These are phyloP conservation scores for Apodemia duryi DNA, from an alignment of 2,888 invertebrate genomes.

Conservation along the genomic window DNA sequence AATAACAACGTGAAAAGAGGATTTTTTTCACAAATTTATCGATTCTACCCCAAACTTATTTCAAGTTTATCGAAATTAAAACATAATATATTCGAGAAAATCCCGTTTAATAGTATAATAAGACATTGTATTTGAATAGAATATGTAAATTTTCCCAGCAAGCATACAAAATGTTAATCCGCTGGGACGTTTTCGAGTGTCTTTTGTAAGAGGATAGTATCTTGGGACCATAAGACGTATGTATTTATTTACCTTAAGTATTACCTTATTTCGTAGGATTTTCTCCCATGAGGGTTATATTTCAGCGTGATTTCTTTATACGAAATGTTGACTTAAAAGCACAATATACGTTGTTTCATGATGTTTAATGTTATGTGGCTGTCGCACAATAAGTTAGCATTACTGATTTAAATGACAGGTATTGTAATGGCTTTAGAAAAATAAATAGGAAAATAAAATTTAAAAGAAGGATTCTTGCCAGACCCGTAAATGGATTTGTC, in stretches of 20 bases:
- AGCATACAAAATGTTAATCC: conserved; percentile 8
- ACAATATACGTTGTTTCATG: not conserved
- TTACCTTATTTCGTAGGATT: conserved; percentile 5
- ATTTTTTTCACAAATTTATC: too few relatives aligned
- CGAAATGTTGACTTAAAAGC: conserved; percentile 5
- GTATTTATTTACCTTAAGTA: conserved; percentile 8
- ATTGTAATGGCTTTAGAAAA: too few relatives aligned
- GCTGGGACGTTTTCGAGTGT: conserved; percentile 7
- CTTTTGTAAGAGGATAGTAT: conserved; percentile 17
- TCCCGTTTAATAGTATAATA: not conserved
- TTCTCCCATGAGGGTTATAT: conserved; percentile 9
- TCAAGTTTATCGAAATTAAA: too few relatives aligned
- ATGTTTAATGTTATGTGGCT: not conserved
- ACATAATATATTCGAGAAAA: not conserved
- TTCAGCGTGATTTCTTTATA: not conserved
- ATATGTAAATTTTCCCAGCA: conserved; percentile 2
- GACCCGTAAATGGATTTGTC: too few relatives aligned
- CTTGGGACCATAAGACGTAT: conserved; percentile 12
- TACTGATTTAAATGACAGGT: too few relatives aligned
- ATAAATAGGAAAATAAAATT: too few relatives aligned
- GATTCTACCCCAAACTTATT: too few relatives aligned
- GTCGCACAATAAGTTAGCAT: not conserved
- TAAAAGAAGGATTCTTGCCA: too few relatives aligned
- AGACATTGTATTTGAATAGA: conserved; percentile 18
- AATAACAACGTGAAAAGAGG: too few relatives aligned